Evolutionary conservation across 1,140 invertebrate genomes (phyloP).

Genomic region (Agrilus planipennis): DNA sequence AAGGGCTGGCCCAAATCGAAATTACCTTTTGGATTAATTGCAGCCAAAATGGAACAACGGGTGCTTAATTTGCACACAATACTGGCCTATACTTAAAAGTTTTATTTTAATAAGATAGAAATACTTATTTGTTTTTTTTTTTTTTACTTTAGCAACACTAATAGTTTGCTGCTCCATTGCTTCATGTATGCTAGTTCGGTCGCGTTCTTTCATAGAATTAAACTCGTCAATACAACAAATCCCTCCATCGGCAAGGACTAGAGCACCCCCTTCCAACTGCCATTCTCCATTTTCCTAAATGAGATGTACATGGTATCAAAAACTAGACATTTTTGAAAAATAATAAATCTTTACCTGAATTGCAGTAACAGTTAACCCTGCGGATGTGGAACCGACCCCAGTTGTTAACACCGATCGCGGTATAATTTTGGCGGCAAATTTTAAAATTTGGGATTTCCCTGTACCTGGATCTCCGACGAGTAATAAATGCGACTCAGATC

Average conservation of each 20-base stretch:
- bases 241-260: constrained; percentile 76
- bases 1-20: constrained; percentile 51
- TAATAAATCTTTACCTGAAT: constrained; percentile 46
- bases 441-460: constrained; percentile 81
- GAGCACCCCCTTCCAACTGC: constrained; percentile 77
- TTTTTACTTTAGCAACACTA: constrained; percentile 65
- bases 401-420: constrained; percentile 74
- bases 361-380: constrained; percentile 81
- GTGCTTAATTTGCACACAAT: constrained; percentile 80
- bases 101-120: neutral
- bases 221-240: constrained; percentile 92
- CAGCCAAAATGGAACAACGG: constrained; percentile 71
- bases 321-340: neutral
- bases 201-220: constrained; percentile 64
- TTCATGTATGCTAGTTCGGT: constrained; percentile 76
- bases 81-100: constrained; percentile 52
- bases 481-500: constrained; percentile 56
- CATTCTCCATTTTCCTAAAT: constrained; percentile 66
- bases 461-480: constrained; percentile 85
- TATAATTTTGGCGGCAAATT: constrained; percentile 61
- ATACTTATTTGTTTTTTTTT: constrained; percentile 3
- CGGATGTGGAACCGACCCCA: constrained; percentile 72
- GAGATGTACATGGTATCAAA: neutral
- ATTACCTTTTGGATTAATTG: constrained; percentile 77
- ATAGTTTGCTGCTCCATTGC: constrained; percentile 94